Evolutionary conservation across 2,797 vertebrate species (phyloP).

Genomic region (Gallinago solitaria): DNA sequence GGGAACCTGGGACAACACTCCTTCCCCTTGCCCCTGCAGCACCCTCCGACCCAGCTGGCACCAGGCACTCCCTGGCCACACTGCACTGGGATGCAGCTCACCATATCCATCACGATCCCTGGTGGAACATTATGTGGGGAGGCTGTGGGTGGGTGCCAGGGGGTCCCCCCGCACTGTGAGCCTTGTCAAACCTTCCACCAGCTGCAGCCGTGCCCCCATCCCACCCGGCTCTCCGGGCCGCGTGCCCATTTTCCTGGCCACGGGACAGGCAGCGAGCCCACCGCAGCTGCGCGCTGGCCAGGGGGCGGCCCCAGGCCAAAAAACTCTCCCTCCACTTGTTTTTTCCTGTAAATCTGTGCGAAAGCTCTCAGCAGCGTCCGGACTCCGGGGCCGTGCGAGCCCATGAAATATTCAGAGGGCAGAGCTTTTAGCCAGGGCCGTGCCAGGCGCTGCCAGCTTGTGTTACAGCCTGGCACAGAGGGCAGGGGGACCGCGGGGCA

Average conservation of each 20-base stretch:
- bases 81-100: accelerated
- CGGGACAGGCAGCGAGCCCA: slow-evolving; percentile 27
- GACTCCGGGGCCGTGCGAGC: background rate
- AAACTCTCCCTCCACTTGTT: background rate
- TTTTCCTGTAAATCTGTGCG: slow-evolving; percentile 5
- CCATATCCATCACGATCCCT: background rate
- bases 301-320: background rate
- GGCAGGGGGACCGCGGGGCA: background rate
- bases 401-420: slow-evolving; percentile 55
- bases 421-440: background rate
- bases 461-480: background rate
- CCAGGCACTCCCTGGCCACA: accelerated
- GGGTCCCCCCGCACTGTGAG: background rate
- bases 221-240: background rate
- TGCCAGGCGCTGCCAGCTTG: background rate
- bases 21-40: background rate
- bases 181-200: background rate
- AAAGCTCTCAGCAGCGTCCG: background rate
- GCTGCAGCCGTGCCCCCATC: background rate
- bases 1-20: background rate
- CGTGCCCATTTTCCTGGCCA: slow-evolving; percentile 33
- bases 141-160: too few relatives aligned
- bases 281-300: background rate
- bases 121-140: background rate
- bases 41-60: background rate